A percentile compares a stretch with the other conserved stretches of the same genome.
These are phyloP conservation scores for Embiotoca jacksoni DNA, from an alignment of 2,113 vertebrate species.

Conservation along the genomic window DNA sequence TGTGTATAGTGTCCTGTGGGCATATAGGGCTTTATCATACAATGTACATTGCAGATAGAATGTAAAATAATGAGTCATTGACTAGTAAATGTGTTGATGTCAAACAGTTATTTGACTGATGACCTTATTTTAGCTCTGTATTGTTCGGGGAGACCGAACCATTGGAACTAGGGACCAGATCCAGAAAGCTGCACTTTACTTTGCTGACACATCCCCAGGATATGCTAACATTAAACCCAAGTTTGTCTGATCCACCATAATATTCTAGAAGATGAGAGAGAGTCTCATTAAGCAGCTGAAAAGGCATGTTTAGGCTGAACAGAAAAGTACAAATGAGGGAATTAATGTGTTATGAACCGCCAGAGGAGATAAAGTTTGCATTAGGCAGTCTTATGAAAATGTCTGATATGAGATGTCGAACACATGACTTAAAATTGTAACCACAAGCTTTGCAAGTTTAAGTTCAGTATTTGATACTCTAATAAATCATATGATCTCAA, in stretches of 20 bases:
- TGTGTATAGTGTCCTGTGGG: background rate
- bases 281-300: constrained; percentile 5
- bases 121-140: constrained; percentile 21
- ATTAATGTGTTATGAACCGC: constrained; percentile 8
- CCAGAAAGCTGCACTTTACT: constrained; percentile 28
- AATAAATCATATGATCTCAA: constrained; percentile 1
- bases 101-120: background rate
- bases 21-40: background rate
- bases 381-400: background rate
- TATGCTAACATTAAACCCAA: constrained; percentile 10
- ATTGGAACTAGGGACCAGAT: constrained; percentile 25
- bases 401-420: background rate
- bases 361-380: constrained; percentile 8
- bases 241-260: constrained; percentile 19
- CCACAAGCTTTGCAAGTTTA: background rate
- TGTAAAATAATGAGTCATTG: constrained; percentile 17
- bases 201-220: constrained; percentile 20
- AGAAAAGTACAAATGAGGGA: constrained; percentile 13
- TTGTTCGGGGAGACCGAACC: constrained; percentile 10
- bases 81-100: constrained; percentile 1
- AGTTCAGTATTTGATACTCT: background rate
- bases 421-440: constrained; percentile 10
- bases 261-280: constrained; percentile 7
- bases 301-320: constrained; percentile 4
- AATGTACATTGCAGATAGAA: background rate